Base-by-base conservation (phyloP, 2,797 vertebrate genomes). In the Euthynnus affinis region DNA sequence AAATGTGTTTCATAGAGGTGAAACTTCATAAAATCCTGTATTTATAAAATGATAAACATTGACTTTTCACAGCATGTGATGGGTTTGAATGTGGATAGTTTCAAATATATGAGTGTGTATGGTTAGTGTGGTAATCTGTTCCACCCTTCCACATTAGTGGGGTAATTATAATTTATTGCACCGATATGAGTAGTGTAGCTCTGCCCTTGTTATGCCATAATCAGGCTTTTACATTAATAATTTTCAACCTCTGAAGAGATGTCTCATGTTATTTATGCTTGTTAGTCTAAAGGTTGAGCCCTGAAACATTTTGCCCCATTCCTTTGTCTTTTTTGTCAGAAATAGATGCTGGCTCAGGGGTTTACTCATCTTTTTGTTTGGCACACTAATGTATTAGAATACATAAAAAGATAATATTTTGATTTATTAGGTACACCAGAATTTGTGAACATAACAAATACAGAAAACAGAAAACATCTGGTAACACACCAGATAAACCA, bases 141-240 rank as follows among this genome's bases (percentile, higher is more conserved):
- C 72, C 63, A 69, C 27, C 58, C 17, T 74, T 82, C n/a, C 62
- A 77, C 65, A 81, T 74, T 74, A 74, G 63, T 74, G 37, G 55
- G 74, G 61, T 66, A 74, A 83, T 82, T 68, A 70, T 29, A 78
- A 74, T 75, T 64, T 72, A 85, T 78, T 71, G 60, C 48, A 58
- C 22, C 42, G 44, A 68, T 71, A 63, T 49, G 62, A 78, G 40
- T 48, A 46, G 27, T 5, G 12, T 23, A 55, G 71, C 56, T 42
- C 17, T 77, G 76, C 48, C 63, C 74, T 82, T 76, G 46, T 85
- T 84, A 72, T 73, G 55, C 53, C 61, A 82, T 82, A 75, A 84
- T 80, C 46, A 76, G 76, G 57, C 56, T 37, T 78, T 80, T 74
- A 61, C 61, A 83, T 80, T 65, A 79, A 77, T 85, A 67, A 84